A percentile compares a stretch with the other conserved stretches of the same genome.
Conservation (phyloP, 35 echinoderm and acorn worm species). For the Ptychodera flava region DNA sequence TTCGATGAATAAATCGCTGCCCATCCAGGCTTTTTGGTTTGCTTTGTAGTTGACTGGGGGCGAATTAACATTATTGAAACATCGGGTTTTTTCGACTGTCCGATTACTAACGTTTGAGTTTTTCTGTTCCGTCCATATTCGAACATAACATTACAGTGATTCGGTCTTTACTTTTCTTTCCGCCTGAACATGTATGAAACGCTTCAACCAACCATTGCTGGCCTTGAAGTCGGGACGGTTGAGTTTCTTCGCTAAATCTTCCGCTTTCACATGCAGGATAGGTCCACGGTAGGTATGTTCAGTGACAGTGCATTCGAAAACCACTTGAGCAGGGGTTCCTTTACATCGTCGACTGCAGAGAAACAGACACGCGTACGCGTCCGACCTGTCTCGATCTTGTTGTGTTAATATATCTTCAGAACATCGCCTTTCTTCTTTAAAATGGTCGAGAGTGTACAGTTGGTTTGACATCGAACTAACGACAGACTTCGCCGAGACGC, state of each 20-base stretch:
- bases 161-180: constrained; percentile 17
- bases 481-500: not conserved
- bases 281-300: constrained; percentile 14
- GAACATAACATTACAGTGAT: constrained; percentile 20
- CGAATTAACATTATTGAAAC: constrained; percentile 13
- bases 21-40: constrained; percentile 29
- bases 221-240: constrained; percentile 4
- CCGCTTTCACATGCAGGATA: constrained; percentile 2
- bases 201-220: constrained; percentile 6
- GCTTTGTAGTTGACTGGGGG: constrained; percentile 17
- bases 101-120: constrained; percentile 24
- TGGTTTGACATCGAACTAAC: not conserved
- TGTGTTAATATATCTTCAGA: not conserved
- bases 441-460: constrained; percentile 11
- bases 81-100: constrained; percentile 20
- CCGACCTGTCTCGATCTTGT: not conserved
- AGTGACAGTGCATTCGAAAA: not conserved
- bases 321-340: constrained; percentile 15
- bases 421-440: constrained; percentile 4
- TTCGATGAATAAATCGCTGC: constrained; percentile 4
- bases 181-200: not conserved
- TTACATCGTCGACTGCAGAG: constrained; percentile 7
- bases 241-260: constrained; percentile 6
- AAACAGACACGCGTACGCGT: constrained; percentile 1
- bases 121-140: constrained; percentile 22